These are phyloP conservation scores for Stigmatopora nigra DNA, from an alignment of 2,113 vertebrate genomes.

Conservation along the genomic window DNA sequence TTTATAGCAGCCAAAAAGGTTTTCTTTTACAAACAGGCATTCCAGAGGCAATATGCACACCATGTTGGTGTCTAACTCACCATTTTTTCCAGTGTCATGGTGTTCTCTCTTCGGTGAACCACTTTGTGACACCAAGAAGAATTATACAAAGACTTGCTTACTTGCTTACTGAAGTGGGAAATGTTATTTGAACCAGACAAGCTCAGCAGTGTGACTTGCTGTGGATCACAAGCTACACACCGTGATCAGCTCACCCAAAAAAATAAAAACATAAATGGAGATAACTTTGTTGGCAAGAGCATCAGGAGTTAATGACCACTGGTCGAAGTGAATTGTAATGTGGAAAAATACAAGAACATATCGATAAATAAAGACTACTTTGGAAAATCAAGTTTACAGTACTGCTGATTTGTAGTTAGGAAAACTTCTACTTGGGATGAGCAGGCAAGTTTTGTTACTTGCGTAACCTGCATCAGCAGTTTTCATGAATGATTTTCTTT, in stretches of 20 bases:
- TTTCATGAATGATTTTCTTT: conserved; percentile 30
- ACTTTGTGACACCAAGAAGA: not conserved
- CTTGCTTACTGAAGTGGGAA: not conserved
- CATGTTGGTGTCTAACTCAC: too few relatives aligned
- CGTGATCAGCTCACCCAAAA: not conserved
- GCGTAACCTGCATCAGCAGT: conserved; percentile 37
- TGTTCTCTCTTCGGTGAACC: too few relatives aligned
- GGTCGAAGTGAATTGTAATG: not conserved
- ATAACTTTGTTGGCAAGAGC: not conserved
- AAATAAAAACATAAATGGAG: not conserved
- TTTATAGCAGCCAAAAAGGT: too few relatives aligned
- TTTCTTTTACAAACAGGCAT: too few relatives aligned
- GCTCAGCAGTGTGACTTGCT: not conserved
- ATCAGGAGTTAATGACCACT: not conserved
- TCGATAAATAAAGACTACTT: not conserved
- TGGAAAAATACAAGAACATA: not conserved
- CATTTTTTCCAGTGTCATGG: too few relatives aligned
- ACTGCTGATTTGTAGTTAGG: conserved; percentile 6
- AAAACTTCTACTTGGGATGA: not conserved
- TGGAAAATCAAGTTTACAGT: conserved; percentile 11
- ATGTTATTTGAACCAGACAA: conserved; percentile 6
- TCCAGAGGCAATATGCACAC: too few relatives aligned
- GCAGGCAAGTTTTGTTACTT: conserved; percentile 15
- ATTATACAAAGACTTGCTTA: not conserved
- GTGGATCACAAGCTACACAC: not conserved